Percentiles rank a stretch among this genome's conserved stretches.
Evolutionary conservation across 2,113 vertebrate genomes (phyloP).

Genomic region (Hydropotes inermis): DNA sequence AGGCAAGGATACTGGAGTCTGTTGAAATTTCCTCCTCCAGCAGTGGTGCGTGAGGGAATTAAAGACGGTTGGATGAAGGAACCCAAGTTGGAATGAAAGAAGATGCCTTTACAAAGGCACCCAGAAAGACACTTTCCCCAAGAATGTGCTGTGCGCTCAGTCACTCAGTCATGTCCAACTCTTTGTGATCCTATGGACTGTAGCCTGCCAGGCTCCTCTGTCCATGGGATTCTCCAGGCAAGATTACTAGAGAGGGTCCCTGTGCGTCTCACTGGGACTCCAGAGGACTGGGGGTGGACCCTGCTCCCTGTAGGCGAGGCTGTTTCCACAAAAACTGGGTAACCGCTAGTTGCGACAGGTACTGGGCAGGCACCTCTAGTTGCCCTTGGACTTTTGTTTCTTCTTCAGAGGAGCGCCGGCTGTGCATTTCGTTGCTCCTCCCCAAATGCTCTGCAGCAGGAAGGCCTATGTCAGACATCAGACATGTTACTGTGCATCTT

Average conservation of each 20-base stretch:
- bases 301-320: rapidly evolving
- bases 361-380: rapidly evolving
- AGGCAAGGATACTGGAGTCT: not conserved
- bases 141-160: not conserved
- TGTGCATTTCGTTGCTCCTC: rapidly evolving
- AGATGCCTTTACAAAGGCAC: conserved; percentile 65
- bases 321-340: not conserved
- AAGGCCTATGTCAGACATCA: rapidly evolving
- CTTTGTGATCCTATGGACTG: not conserved
- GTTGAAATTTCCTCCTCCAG: not conserved
- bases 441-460: not conserved
- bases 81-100: conserved; percentile 66
- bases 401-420: rapidly evolving
- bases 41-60: not conserved
- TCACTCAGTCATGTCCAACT: not conserved
- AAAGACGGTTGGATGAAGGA: not conserved
- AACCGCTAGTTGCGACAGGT: rapidly evolving
- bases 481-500: rapidly evolving
- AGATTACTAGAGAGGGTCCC: not conserved
- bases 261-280: not conserved
- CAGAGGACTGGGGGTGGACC: rapidly evolving
- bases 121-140: conserved; percentile 56
- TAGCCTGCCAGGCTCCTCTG: not conserved
- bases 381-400: not conserved
- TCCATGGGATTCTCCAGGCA: not conserved